Percentiles rank a stretch among this genome's conserved stretches.
Conservation (phyloP, 1,140 invertebrate genomes). For the Meloidogyne hapla region DNA sequence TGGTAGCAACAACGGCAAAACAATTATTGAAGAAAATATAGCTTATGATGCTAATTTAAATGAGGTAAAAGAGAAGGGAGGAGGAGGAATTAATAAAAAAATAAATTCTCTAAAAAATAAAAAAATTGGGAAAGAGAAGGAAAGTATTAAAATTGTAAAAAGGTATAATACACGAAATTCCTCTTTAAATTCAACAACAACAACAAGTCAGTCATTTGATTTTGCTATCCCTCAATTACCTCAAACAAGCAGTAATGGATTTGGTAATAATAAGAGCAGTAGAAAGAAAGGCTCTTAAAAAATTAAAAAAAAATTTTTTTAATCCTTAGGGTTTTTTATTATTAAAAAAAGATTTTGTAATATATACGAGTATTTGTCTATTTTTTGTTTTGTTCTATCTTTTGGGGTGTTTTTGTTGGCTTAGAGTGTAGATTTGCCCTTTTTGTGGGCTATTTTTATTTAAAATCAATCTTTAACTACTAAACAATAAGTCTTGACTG, state of each 20-base stretch:
- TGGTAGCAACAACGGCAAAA: not conserved
- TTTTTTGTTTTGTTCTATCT: too few relatives aligned
- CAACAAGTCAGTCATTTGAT: not conserved
- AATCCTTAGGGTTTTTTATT: too few relatives aligned
- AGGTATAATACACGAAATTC: not conserved
- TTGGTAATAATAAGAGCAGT: not conserved
- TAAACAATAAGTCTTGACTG: too few relatives aligned
- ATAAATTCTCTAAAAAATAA: not conserved
- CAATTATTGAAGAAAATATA: not conserved
- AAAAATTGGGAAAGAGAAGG: not conserved
- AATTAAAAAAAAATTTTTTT: too few relatives aligned
- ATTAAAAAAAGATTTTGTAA: not conserved
- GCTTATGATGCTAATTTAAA: conserved; percentile 10
- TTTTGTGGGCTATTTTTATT: too few relatives aligned
- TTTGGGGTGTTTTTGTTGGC: not conserved
- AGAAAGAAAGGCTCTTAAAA: not conserved
- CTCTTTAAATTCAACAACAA: not conserved
- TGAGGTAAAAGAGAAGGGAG: conserved; percentile 18
- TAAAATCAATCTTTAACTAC: too few relatives aligned
- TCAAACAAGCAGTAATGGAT: not conserved
- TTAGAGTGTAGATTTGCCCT: not conserved
- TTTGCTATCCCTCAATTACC: not conserved
- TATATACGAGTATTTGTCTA: not conserved
- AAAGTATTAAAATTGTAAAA: not conserved
- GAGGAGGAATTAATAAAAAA: not conserved